These are phyloP conservation scores for Cherax quadricarinatus DNA, from an alignment of 1,140 invertebrate genomes.

Conservation along the genomic window DNA sequence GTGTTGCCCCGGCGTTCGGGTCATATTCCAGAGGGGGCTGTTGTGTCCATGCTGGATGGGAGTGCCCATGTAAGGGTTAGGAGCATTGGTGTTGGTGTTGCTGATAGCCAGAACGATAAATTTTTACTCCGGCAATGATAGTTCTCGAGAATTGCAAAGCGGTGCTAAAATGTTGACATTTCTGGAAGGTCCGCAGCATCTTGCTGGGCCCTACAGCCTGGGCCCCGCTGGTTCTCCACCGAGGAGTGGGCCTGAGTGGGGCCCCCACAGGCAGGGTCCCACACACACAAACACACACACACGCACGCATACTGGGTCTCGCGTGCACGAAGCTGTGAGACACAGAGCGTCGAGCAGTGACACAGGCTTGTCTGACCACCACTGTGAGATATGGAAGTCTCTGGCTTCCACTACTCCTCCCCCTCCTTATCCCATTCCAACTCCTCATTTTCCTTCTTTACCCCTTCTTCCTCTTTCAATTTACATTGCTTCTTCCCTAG, in stretches of 20 bases:
- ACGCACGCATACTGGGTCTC: neutral
- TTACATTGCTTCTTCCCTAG: no score
- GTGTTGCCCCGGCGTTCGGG: constrained; percentile 15
- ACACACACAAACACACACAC: neutral
- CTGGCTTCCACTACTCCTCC: neutral
- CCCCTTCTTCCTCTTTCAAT: neutral
- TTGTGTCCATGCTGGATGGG: constrained; percentile 31
- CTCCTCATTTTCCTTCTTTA: neutral
- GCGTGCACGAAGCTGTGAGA: constrained; percentile 22
- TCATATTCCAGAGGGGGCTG: constrained; percentile 2
- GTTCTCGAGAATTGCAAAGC: constrained; percentile 41
- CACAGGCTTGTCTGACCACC: constrained; percentile 31
- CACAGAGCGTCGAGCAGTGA: constrained; percentile 36
- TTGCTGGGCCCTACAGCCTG: neutral
- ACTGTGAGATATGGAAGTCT: constrained; percentile 47
- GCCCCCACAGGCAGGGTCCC: neutral
- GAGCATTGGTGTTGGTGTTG: constrained; percentile 49
- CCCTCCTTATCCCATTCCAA: neutral
- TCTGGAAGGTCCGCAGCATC: neutral
- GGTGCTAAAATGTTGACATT: constrained; percentile 33
- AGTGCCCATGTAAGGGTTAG: constrained; percentile 45
- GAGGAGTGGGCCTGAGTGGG: neutral
- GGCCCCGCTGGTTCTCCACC: neutral
- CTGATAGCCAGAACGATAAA: constrained; percentile 46
- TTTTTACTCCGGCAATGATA: constrained; percentile 40